Percentiles rank a stretch among this genome's conserved stretches.
Conservation (phyloP, 1,140 invertebrate species). For the Popillia japonica region DNA sequence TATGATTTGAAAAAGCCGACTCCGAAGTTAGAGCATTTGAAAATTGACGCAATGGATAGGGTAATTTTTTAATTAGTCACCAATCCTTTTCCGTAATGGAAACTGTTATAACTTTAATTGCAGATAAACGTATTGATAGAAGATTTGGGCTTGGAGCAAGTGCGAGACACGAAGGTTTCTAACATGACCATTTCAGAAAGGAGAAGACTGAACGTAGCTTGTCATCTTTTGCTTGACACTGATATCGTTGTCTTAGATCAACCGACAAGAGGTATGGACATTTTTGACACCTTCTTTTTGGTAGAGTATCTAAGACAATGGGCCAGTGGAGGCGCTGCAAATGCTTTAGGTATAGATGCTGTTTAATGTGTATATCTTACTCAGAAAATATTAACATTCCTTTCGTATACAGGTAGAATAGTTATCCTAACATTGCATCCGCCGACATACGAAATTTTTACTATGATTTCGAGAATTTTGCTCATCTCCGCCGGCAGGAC, state of each 20-base stretch:
- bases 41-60: slow-evolving; percentile 71
- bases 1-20: slow-evolving; percentile 73
- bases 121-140: slow-evolving; percentile 87
- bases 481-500: slow-evolving; percentile 88
- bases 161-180: slow-evolving; percentile 79
- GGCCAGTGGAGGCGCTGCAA: slow-evolving; percentile 76
- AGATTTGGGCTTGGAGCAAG: slow-evolving; percentile 87
- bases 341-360: slow-evolving; percentile 53
- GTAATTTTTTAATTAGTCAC: slow-evolving; percentile 54
- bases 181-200: slow-evolving; percentile 86
- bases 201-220: slow-evolving; percentile 84
- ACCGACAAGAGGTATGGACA: slow-evolving; percentile 92
- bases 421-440: slow-evolving; percentile 93
- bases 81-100: slow-evolving; percentile 19
- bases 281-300: slow-evolving; percentile 95
- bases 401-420: slow-evolving; percentile 66
- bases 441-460: slow-evolving; percentile 94
- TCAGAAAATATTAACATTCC: background rate
- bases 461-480: slow-evolving; percentile 89
- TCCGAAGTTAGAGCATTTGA: slow-evolving; percentile 64
- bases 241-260: slow-evolving; percentile 88
- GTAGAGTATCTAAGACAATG: slow-evolving; percentile 94
- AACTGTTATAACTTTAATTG: slow-evolving; percentile 47
- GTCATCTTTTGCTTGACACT: slow-evolving; percentile 83
- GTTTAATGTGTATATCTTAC: background rate